phyloP scores from a whole-genome alignment of 2,888 invertebrate genomes.

The Clusia tigrina region DNA sequence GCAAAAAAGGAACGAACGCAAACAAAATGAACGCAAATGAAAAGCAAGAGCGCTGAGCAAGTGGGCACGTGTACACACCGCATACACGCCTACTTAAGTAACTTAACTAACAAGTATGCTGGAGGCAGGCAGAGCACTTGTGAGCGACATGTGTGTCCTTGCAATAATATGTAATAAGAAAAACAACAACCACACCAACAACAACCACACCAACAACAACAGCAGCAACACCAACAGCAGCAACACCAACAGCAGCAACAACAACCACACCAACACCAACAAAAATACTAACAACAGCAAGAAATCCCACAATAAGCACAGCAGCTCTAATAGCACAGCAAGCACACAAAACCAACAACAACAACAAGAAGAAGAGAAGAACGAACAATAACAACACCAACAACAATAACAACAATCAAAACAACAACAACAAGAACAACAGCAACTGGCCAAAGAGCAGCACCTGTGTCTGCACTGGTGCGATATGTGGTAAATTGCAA shows the following conservation, averaged over 20 bases:
- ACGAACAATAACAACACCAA: not conserved
- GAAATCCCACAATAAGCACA: not conserved
- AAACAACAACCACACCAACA: not conserved
- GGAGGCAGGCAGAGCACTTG: not conserved
- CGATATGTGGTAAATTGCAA: slow-evolving; percentile 15
- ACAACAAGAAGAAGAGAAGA: not conserved
- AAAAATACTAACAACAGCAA: not conserved
- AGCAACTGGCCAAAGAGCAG: not conserved
- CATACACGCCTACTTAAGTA: slow-evolving; percentile 3
- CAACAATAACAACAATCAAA: not conserved
- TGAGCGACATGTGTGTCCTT: slow-evolving; percentile 11
- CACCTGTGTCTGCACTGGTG: not conserved
- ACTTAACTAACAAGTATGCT: slow-evolving; percentile 11
- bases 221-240: not conserved
- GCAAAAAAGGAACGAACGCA: not conserved
- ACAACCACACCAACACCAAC: not conserved
- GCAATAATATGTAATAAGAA: not conserved
- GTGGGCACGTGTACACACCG: not conserved
- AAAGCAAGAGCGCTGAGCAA: not conserved
- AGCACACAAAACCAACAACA: not conserved
- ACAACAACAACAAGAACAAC: not conserved
- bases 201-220: not conserved
- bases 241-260: not conserved
- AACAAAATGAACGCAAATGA: too few species aligned
- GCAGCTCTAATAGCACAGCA: too few species aligned